phyloP scores from a whole-genome alignment of 2,797 vertebrate genomes.

The Hemitrygon akajei region DNA sequence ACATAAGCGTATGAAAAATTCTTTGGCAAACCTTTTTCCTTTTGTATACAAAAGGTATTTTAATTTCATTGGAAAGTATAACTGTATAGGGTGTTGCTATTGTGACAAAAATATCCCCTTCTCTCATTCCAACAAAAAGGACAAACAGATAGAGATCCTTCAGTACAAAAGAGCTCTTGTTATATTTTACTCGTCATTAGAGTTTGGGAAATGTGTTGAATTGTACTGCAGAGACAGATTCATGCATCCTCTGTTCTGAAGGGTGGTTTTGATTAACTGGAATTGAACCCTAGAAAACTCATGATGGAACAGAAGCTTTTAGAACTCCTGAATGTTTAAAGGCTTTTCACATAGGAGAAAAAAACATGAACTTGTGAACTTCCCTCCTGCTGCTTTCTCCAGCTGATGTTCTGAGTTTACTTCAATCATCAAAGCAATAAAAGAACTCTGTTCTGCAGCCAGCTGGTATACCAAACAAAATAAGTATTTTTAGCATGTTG shows the following conservation, averaged over 20 bases:
- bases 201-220: conserved; percentile 1
- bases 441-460: conserved; percentile 22
- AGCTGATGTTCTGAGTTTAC: conserved; percentile 1
- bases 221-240: not conserved
- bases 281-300: not conserved
- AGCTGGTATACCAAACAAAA: conserved; percentile 19
- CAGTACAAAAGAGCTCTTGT: not conserved
- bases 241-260: conserved; percentile 10
- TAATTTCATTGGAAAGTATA: not conserved
- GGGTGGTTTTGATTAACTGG: conserved; percentile 18
- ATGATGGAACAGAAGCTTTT: conserved; percentile 23
- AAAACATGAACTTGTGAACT: conserved; percentile 31
- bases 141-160: not conserved
- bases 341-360: conserved; percentile 3
- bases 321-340: conserved; percentile 30
- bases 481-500: not conserved
- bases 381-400: conserved; percentile 28
- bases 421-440: conserved; percentile 33
- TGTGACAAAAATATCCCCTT: not conserved
- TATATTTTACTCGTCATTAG: conserved; percentile 1
- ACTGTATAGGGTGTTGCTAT: not conserved
- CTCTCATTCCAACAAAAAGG: not conserved
- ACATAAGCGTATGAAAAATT: not conserved
- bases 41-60: not conserved
- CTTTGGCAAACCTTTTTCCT: not conserved